Percentiles rank a stretch among this genome's conserved stretches.
Conservation (phyloP, 2,888 invertebrate species). For the Drosophila conformis region DNA sequence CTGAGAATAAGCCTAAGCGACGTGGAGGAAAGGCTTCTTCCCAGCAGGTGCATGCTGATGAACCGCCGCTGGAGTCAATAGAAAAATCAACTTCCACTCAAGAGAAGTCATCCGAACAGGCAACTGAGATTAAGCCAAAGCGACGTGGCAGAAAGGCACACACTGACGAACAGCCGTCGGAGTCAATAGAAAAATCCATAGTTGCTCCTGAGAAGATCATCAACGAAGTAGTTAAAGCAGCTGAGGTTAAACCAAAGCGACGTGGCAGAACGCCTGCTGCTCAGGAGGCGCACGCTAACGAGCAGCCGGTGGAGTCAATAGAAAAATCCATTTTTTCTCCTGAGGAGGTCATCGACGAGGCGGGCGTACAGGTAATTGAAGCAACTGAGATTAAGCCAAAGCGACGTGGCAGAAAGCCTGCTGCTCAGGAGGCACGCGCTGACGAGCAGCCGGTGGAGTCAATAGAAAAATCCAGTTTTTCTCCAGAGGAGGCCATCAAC, state of each 20-base stretch:
- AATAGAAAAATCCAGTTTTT: too few relatives aligned
- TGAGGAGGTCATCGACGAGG: not conserved
- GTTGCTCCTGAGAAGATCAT: not conserved
- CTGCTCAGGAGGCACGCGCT: not conserved
- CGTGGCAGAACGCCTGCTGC: not conserved
- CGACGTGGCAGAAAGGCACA: not conserved
- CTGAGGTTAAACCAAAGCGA: not conserved
- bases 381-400: not conserved
- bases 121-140: not conserved
- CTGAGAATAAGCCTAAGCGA: constrained; percentile 29
- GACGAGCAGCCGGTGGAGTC: fast-evolving
- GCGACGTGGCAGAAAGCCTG: not conserved
- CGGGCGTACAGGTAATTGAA: not conserved
- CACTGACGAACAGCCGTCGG: not conserved
- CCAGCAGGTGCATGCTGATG: constrained; percentile 13
- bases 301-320: not conserved
- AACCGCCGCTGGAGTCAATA: not conserved
- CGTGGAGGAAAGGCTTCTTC: constrained; percentile 32
- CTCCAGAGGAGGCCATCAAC: too few relatives aligned
- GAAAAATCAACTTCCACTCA: constrained; percentile 12
- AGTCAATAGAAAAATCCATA: not conserved
- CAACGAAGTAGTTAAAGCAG: not conserved
- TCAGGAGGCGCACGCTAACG: not conserved
- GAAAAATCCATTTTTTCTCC: not conserved
- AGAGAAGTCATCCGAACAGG: constrained; percentile 2